Percentiles rank a stretch among this genome's conserved stretches.
phyloP scores from a whole-genome alignment of 1,140 invertebrate genomes.

The Dinoponera quadriceps region DNA sequence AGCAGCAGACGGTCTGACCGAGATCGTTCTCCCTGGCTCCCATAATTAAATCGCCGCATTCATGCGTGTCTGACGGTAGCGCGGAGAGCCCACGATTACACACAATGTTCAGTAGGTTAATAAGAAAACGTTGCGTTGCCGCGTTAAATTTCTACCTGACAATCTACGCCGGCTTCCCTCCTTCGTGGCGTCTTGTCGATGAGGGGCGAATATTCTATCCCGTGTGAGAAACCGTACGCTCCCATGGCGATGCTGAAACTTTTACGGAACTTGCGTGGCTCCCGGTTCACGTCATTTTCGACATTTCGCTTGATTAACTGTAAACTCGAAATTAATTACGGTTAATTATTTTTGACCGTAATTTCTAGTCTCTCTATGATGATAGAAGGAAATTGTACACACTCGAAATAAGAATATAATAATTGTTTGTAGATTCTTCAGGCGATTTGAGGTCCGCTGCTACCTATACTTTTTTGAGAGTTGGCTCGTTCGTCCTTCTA shows the following conservation, averaged over 20 bases:
- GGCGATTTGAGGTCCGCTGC: too few relatives aligned
- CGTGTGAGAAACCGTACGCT: constrained; percentile 48
- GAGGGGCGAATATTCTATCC: constrained; percentile 15
- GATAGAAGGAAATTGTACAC: too few relatives aligned
- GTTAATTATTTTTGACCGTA: too few relatives aligned
- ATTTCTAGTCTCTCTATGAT: too few relatives aligned
- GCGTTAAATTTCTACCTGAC: constrained; percentile 60
- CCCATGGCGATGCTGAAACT: constrained; percentile 32
- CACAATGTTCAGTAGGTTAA: constrained; percentile 55
- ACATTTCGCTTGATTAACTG: constrained; percentile 25
- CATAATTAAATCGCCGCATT: constrained; percentile 48
- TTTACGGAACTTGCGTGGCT: constrained; percentile 52
- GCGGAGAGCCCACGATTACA: background rate
- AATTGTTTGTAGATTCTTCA: too few relatives aligned
- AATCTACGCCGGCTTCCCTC: constrained; percentile 37
- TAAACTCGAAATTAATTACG: too few relatives aligned
- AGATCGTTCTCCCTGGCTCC: constrained; percentile 28
- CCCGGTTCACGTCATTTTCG: constrained; percentile 1
- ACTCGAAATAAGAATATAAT: too few relatives aligned
- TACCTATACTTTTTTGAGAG: too few relatives aligned
- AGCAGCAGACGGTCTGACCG: constrained; percentile 21
- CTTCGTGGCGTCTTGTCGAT: constrained; percentile 3
- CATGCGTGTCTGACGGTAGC: constrained; percentile 16
- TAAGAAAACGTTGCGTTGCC: constrained; percentile 50
- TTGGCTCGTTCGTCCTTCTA: background rate